A percentile compares a stretch with the other conserved stretches of the same genome.
Conservation (phyloP, 2,797 vertebrate species). For the Gymnodraco acuticeps region DNA sequence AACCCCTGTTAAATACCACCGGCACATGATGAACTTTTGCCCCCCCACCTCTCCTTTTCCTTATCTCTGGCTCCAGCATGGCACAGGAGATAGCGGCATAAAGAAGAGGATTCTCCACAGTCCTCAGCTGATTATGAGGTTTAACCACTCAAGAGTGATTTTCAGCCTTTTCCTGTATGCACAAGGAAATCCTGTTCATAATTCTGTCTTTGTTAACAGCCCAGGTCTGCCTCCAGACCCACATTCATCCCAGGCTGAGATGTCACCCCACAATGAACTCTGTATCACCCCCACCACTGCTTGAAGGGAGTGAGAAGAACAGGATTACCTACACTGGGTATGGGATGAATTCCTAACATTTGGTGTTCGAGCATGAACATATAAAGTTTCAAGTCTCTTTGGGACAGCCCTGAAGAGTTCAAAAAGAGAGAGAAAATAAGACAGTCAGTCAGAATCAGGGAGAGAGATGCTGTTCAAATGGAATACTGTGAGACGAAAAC, state of each 20-base stretch:
- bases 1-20: slow-evolving; percentile 10
- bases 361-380: slow-evolving; percentile 10
- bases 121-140: slow-evolving; percentile 60
- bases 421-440: slow-evolving; percentile 36
- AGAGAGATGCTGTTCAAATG: slow-evolving; percentile 20
- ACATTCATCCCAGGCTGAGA: slow-evolving; percentile 33
- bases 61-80: slow-evolving; percentile 24
- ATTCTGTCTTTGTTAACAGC: slow-evolving; percentile 57
- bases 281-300: slow-evolving; percentile 30
- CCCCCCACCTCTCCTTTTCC: slow-evolving; percentile 1
- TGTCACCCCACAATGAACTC: slow-evolving; percentile 53
- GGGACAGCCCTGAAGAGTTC: slow-evolving; percentile 48
- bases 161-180: slow-evolving; percentile 37
- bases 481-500: neutral
- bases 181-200: slow-evolving; percentile 55
- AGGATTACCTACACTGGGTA: slow-evolving; percentile 20
- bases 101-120: slow-evolving; percentile 38
- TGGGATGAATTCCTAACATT: slow-evolving; percentile 11
- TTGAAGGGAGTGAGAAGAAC: slow-evolving; percentile 27
- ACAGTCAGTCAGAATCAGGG: slow-evolving; percentile 23
- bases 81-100: slow-evolving; percentile 22
- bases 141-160: slow-evolving; percentile 54
- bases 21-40: slow-evolving; percentile 1
- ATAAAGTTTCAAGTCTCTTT: slow-evolving; percentile 50
- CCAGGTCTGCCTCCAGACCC: slow-evolving; percentile 17